Evolutionary conservation across 2,888 invertebrate species (phyloP).

Genomic region (Altica lythri): DNA sequence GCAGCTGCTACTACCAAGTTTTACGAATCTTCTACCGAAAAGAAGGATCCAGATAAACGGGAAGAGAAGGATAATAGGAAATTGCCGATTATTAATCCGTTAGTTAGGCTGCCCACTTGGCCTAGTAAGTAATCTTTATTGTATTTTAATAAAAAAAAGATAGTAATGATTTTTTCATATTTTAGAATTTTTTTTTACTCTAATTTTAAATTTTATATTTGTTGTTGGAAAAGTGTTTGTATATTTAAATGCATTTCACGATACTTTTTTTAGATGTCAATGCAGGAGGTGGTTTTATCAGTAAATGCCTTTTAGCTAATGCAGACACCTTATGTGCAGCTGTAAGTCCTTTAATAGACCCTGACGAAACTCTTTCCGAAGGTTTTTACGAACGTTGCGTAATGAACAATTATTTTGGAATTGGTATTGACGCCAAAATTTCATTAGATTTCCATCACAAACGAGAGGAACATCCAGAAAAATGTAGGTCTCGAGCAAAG

Average conservation of each 20-base stretch:
- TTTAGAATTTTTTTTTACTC: too few relatives aligned
- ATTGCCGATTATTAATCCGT: constrained; percentile 87
- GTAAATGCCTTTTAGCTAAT: constrained; percentile 92
- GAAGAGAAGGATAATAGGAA: constrained; percentile 62
- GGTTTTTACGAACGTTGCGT: constrained; percentile 92
- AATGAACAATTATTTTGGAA: constrained; percentile 99
- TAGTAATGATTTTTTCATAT: too few relatives aligned
- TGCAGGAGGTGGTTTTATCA: constrained; percentile 84
- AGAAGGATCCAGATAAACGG: constrained; percentile 51
- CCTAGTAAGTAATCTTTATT: constrained; percentile 77
- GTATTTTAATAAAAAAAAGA: too few relatives aligned
- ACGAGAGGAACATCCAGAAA: constrained; percentile 95
- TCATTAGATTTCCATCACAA: constrained; percentile 96
- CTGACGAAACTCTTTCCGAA: constrained; percentile 84
- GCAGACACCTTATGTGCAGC: constrained; percentile 96
- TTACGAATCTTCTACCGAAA: constrained; percentile 51
- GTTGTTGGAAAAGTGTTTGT: too few relatives aligned
- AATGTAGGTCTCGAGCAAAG: constrained; percentile 90
- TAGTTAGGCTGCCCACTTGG: constrained; percentile 86
- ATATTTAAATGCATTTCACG: too few relatives aligned
- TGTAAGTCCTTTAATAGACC: constrained; percentile 93
- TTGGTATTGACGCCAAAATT: constrained; percentile 97
- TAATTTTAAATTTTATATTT: too few relatives aligned
- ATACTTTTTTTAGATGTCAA: constrained; percentile 40
- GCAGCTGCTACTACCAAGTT: constrained; percentile 65